Evolutionary conservation across 2,888 invertebrate species (phyloP).

Genomic region (Drosophila ezoana): DNA sequence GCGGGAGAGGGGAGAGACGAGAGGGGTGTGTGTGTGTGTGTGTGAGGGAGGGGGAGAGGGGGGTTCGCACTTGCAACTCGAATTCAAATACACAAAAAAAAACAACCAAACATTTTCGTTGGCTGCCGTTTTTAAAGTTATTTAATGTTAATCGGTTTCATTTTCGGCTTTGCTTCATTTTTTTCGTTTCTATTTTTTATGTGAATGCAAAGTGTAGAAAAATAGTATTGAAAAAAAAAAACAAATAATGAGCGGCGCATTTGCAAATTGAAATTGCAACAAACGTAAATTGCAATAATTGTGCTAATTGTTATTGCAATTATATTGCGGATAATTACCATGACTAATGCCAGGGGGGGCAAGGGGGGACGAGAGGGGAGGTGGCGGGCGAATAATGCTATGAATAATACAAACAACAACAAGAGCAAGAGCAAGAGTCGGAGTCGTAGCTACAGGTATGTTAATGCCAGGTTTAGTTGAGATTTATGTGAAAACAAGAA

Average conservation of each 20-base stretch:
- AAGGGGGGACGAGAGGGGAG: neutral
- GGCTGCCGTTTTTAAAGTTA: too few species aligned
- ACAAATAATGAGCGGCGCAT: conserved; percentile 50
- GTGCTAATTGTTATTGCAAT: conserved; percentile 79
- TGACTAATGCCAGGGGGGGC: conserved; percentile 67
- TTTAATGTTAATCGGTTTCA: neutral
- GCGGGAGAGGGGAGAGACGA: neutral
- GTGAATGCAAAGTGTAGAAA: conserved; percentile 32
- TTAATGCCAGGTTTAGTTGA: conserved; percentile 15
- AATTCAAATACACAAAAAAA: conserved; percentile 1
- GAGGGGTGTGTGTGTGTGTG: neutral
- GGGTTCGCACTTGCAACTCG: too few species aligned
- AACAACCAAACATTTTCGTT: neutral
- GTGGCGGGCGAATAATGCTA: conserved; percentile 50
- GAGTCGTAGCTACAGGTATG: conserved; percentile 6
- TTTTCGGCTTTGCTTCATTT: conserved; percentile 3
- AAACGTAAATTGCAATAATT: conserved; percentile 76
- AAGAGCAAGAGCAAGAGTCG: too few species aligned
- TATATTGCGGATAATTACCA: conserved; percentile 73
- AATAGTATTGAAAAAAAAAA: neutral
- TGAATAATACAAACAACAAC: conserved; percentile 55
- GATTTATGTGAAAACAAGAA: conserved; percentile 31
- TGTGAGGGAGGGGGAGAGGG: neutral
- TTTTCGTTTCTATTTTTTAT: conserved; percentile 1
- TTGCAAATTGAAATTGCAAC: conserved; percentile 75